Evolutionary conservation across 37 sponge, comb jelly and placozoan genomes (phyloP).

Genomic region (Eunapius fragilis): DNA sequence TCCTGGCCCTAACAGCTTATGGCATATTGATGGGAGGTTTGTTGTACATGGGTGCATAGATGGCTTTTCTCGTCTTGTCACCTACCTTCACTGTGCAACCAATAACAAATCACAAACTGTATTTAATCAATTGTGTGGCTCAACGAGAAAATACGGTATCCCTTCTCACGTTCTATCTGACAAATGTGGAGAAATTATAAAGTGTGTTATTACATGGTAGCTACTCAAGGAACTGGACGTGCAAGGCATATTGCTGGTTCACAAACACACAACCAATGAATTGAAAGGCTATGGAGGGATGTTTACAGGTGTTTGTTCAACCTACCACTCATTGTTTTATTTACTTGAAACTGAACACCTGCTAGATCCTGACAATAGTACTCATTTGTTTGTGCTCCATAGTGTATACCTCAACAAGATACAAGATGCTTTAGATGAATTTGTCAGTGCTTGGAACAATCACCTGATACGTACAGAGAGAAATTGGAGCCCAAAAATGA

Average conservation of each 20-base stretch:
- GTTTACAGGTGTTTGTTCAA: constrained; percentile 54
- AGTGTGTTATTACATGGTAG: constrained; percentile 18
- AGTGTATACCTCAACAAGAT: background rate
- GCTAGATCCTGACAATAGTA: constrained; percentile 20
- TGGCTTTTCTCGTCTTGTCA: constrained; percentile 36
- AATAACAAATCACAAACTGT: constrained; percentile 39
- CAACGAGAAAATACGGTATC: constrained; percentile 19
- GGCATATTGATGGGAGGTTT: constrained; percentile 55
- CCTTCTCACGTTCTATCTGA: constrained; percentile 29
- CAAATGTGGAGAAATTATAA: constrained; percentile 51
- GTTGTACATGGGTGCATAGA: constrained; percentile 48
- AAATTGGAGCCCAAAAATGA: background rate
- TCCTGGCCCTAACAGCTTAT: constrained; percentile 24
- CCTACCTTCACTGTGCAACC: constrained; percentile 13
- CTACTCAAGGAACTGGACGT: constrained; percentile 19
- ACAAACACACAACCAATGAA: constrained; percentile 41
- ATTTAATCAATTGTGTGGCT: constrained; percentile 11
- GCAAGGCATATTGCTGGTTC: constrained; percentile 47
- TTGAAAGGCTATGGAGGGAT: constrained; percentile 46
- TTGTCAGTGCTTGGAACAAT: background rate
- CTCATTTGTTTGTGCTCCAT: constrained; percentile 27
- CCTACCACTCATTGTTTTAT: constrained; percentile 24
- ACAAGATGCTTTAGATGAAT: constrained; percentile 4
- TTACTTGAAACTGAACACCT: constrained; percentile 11
- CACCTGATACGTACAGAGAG: background rate